phyloP scores from a whole-genome alignment of 2,113 vertebrate genomes.

The Cephalopholis sonnerati region DNA sequence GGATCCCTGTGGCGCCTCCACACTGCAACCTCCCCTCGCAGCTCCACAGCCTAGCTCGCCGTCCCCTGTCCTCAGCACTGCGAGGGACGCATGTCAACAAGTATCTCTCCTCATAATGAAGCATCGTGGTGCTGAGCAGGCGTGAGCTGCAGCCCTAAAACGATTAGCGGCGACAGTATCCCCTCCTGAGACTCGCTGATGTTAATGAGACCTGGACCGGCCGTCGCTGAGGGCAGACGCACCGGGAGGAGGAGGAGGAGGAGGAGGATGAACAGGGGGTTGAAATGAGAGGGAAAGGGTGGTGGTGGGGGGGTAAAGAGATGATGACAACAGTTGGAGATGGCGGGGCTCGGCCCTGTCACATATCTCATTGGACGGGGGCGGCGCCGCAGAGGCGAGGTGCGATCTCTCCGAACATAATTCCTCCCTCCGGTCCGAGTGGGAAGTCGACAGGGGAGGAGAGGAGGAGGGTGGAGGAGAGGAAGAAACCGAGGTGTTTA shows the following conservation, averaged over 20 bases:
- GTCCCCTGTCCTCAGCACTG: not conserved
- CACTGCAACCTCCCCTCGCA: not conserved
- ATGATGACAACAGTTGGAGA: conserved; percentile 68
- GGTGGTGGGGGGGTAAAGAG: conserved; percentile 48
- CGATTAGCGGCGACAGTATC: conserved; percentile 49
- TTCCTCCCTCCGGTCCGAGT: conserved; percentile 61
- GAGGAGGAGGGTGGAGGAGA: not conserved
- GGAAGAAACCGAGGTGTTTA: conserved; percentile 64
- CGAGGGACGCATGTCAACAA: conserved; percentile 48
- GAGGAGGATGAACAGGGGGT: not conserved
- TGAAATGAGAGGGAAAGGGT: too few relatives aligned
- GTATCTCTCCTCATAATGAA: conserved; percentile 20
- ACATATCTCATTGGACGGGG: conserved; percentile 66
- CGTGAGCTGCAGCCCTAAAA: conserved; percentile 31
- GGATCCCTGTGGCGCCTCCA: conserved; percentile 38
- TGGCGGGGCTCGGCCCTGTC: conserved; percentile 52
- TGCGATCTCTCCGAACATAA: conserved; percentile 51
- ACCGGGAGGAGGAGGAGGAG: not conserved
- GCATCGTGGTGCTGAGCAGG: not conserved
- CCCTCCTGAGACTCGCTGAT: conserved; percentile 30
- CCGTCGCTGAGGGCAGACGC: conserved; percentile 49
- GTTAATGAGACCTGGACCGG: conserved; percentile 60
- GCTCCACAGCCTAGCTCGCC: too few relatives aligned
- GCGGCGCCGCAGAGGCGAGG: conserved; percentile 24
- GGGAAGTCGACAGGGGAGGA: not conserved